Evolutionary conservation across 2,888 invertebrate genomes (phyloP), one percentile per base, ranked within the genome.

Genomic region (Drosophila longiperda): DNA sequence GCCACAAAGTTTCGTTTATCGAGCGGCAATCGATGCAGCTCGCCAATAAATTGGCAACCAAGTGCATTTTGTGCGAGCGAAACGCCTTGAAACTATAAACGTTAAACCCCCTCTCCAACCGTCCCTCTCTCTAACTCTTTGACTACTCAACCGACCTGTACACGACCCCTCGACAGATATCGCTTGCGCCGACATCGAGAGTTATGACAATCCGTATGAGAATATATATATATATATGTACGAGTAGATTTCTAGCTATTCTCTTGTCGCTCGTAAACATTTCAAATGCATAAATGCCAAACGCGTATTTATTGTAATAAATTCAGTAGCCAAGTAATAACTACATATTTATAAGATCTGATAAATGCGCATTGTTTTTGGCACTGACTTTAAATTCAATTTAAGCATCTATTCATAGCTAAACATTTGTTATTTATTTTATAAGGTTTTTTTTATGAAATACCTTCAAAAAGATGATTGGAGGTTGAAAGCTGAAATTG

Each of bases 1-100:
- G 64, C 58, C 72, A 59, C 49, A 63, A 59, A 75, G 57, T 69
- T 67, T 62, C 68, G 84, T 86, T 83, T 86, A 86, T 86, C 86
- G 84, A 90, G 74, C 82, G 60, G 64, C 90, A 72, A 90, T 90
- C 86, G 86, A 87, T 89, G 87, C 89, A 87, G 70, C 85, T 75
- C 66, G 86, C 89, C 87, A 83, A 87, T 87, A 90, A 87, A 90
- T 87, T 84, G 89, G 77, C 87, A 74, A 73, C 74, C 78, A 63
- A 38, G 71, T 67, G 57, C 65, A 8, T 8, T n/a, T n/a, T 29
- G 20, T 32, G 36, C 52, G 72, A 62, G 80, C 60, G 81, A 68
- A 83, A 83, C 74, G 84, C 89, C 87, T 84, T 87, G 90, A 89
- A 76, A 73, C 72, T 61, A 82, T 63, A 49, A 48, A 65, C 52